Evolutionary conservation across 1,140 invertebrate genomes (phyloP), one percentile per base, ranked within the genome.

Genomic region (Ridgeia piscesae): DNA sequence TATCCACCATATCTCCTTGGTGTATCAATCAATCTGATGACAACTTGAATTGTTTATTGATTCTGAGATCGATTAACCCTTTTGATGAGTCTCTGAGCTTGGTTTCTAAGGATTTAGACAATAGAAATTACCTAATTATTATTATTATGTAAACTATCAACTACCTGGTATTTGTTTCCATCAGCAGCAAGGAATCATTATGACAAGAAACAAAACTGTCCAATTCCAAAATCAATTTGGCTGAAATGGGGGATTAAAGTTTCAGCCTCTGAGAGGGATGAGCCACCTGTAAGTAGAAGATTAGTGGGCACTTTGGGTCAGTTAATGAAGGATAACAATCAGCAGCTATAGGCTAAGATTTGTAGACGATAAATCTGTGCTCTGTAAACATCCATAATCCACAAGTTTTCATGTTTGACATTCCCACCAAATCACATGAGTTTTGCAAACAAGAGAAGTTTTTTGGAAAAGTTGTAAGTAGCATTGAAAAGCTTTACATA

Each of bases 181-280:
- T 42, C 42, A 42, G 42, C 42, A 42, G 42, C 42, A 42, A 42
- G 42, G 42, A 42, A 11, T 11, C 4, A 42, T 4, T 42, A 42
- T 11, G 42, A 42, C 4, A 42, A 42, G 4, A 42, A 42, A 42
- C 4, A 42, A 6, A 42, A 4, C 4, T 42, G 42, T 77, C 58
- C 58, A 77, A 77, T 77, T 77, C 58, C 58, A 77, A 77, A 77
- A 77, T 77, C 58, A 77, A 77, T 77, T 21, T 77, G 58, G 58
- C 58, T 31, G 58, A 77, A 77, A 77, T 31, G 58, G 27, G 58
- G 58, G 58, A 77, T 77, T 77, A 77, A 9, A 4, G 14, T 21
- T 77, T 77, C 17, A 21, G 27, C 27, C 58, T 77, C 8, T 17
- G 58, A 77, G 58, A 77, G 17, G 21, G 8, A 4, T 77, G 11